Conservation (phyloP, 2,888 invertebrate genomes). For the Agrochola lychnidis region DNA sequence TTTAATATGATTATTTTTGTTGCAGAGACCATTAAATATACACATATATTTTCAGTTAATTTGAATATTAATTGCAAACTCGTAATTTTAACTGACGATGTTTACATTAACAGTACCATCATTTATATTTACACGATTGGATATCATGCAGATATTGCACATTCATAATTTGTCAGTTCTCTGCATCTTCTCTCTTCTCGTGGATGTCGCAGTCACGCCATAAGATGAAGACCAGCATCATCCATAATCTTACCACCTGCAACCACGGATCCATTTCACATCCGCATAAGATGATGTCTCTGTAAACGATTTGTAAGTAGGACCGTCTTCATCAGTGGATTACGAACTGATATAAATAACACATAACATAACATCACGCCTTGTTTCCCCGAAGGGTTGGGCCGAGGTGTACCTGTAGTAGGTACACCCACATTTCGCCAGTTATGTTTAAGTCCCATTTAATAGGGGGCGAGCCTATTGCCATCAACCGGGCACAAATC, state of each 20-base stretch:
- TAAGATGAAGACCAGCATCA: neutral
- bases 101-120: neutral
- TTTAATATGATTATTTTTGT: neutral
- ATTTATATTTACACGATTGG: neutral
- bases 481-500: too few species aligned
- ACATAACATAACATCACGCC: too few species aligned
- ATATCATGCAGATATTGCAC: neutral
- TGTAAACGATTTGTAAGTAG: neutral
- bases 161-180: neutral
- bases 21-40: neutral
- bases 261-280: neutral
- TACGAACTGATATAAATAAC: slow-evolving; percentile 11
- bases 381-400: too few species aligned
- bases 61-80: slow-evolving; percentile 1
- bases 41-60: neutral
- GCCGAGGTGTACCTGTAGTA: too few species aligned
- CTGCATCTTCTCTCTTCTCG: neutral
- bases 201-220: neutral
- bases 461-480: too few species aligned
- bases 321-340: slow-evolving; percentile 4
- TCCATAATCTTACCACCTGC: neutral
- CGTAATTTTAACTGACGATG: neutral
- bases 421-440: too few species aligned
- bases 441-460: too few species aligned
- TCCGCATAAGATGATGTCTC: neutral